Base-by-base conservation (phyloP, 2,888 invertebrate species). In the Lepeophtheirus nordmannii region DNA sequence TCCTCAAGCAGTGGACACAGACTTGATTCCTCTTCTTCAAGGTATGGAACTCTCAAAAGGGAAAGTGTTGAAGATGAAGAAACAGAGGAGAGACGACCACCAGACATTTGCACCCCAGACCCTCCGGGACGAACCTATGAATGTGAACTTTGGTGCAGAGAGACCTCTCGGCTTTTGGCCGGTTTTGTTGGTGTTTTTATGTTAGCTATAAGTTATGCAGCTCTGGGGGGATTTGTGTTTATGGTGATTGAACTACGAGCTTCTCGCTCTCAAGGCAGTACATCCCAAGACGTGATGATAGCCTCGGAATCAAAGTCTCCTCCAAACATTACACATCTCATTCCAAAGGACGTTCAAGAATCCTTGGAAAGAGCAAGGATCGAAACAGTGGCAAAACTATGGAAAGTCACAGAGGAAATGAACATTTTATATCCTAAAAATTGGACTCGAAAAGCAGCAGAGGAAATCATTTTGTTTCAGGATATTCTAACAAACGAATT, bases 361-460 rank as follows among this genome's bases (percentile, higher is more conserved):
- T 23, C 20, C 14, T 11, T 57, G 9, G 57, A 57, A 20, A 57
- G 30, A 30, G 57, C 57, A 23, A 20, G 57, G 11, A 23, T 57
- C 14, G 57, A 57, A 57, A 57, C 69, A 7, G 71, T 72, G 11
- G 60, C 68, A 11, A 62, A 68, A 39, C 69, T 77, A n/a, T 77
- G 76, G 76, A 72, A 74, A 60, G 69, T 75, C 38, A 76, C 75
- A 0, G 67, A 70, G 40, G 67, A 72, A 38, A 68, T 74, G 30
- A 74, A 75, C 68, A 71, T 76, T 17, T 72, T 76, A 7, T 71
- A 73, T 70, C 72, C 72, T 68, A 72, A 72, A 12, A 77, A 78
- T 70, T 80, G 79, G 78, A 76, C 76, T 12, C 61, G 69, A 11
- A 71, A 73, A 53, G 78, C 77, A 1, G 72, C 75, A 17, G 71